These are phyloP conservation scores for Hyla sarda DNA, from an alignment of 2,113 vertebrate genomes.

Conservation along the genomic window DNA sequence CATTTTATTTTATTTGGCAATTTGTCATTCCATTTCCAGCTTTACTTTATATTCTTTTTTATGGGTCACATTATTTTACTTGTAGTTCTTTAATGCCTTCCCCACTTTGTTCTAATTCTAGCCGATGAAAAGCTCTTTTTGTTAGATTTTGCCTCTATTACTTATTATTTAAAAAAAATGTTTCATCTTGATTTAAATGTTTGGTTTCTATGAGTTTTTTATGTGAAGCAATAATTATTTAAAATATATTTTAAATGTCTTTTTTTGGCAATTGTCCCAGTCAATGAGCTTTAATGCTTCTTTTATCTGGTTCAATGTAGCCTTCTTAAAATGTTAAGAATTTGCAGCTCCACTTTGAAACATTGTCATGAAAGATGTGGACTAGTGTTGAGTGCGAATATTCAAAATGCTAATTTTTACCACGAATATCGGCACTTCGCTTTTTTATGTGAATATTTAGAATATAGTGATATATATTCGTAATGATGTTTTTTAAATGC, in stretches of 20 bases:
- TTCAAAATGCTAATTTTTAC: no score
- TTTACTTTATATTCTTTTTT: conserved; percentile 3
- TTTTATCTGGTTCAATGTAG: background rate
- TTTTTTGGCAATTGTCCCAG: background rate
- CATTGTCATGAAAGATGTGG: background rate
- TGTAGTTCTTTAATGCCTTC: background rate
- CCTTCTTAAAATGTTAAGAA: background rate
- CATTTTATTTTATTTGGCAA: conserved; percentile 8
- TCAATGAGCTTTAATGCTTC: background rate
- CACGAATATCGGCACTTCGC: no score
- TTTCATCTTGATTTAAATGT: background rate
- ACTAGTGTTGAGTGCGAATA: no score
- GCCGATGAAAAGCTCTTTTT: background rate
- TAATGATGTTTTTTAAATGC: no score
- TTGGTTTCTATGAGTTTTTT: background rate
- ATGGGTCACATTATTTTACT: conserved; percentile 4
- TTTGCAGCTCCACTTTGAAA: background rate
- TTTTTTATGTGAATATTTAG: no score
- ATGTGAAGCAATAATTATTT: background rate
- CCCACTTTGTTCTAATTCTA: background rate
- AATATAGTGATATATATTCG: no score
- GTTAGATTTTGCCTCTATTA: background rate
- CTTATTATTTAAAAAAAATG: background rate
- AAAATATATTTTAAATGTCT: conserved; percentile 5
- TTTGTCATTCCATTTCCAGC: background rate